A percentile compares a stretch with the other conserved stretches of the same genome.
Conservation (phyloP, 2,113 vertebrate genomes). For the Nibea coibor region DNA sequence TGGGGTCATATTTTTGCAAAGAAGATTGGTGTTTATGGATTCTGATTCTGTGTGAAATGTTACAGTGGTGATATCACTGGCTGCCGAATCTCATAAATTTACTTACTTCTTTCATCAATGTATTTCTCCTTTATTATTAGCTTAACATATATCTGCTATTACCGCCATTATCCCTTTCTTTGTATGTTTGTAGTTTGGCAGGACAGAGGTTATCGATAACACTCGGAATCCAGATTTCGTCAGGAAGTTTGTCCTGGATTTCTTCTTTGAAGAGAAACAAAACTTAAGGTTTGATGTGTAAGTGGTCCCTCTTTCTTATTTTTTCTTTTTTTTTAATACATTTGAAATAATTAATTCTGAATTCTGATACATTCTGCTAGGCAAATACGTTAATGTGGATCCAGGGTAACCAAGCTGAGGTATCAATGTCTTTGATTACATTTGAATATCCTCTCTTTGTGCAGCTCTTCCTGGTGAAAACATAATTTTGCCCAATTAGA, state of each 20-base stretch:
- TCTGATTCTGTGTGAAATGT: slow-evolving; percentile 13
- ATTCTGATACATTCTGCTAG: neutral
- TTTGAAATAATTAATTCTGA: neutral
- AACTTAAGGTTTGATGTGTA: slow-evolving; percentile 97
- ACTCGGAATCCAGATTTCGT: slow-evolving; percentile 97
- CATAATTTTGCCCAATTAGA: slow-evolving; percentile 7
- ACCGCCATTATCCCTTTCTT: slow-evolving; percentile 10
- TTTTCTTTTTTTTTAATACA: slow-evolving; percentile 9
- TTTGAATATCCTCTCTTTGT: slow-evolving; percentile 38
- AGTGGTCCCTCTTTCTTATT: slow-evolving; percentile 75
- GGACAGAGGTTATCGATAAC: slow-evolving; percentile 97
- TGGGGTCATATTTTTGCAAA: slow-evolving; percentile 1
- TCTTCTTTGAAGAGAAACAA: slow-evolving; percentile 98
- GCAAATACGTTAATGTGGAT: neutral
- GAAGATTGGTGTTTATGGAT: slow-evolving; percentile 3
- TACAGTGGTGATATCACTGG: neutral
- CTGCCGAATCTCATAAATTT: slow-evolving; percentile 24
- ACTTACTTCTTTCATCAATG: neutral
- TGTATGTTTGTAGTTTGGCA: slow-evolving; percentile 87
- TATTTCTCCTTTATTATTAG: slow-evolving; percentile 2
- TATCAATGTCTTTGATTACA: slow-evolving; percentile 33
- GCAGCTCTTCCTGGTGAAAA: slow-evolving; percentile 22
- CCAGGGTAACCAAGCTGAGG: neutral
- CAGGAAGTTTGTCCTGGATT: slow-evolving; percentile 96
- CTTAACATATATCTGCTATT: slow-evolving; percentile 5